A percentile compares a stretch with the other conserved stretches of the same genome.
phyloP scores from a whole-genome alignment of 2,113 vertebrate genomes.

The human (Homo sapiens) region DNA sequence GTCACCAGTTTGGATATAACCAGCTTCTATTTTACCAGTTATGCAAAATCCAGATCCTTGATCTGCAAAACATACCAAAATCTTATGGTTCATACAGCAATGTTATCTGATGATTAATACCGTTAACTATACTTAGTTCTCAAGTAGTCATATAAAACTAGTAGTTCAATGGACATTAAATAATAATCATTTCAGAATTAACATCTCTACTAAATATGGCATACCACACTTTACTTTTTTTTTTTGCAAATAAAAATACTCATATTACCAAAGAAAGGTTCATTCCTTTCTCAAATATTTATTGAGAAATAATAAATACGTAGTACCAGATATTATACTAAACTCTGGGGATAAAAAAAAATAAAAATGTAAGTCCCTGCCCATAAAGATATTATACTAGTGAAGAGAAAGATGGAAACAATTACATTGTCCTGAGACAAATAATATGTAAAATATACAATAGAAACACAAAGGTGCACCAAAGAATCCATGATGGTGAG shows the following conservation, averaged over 20 bases:
- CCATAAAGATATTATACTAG: neutral
- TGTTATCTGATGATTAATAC: neutral
- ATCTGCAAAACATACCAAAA: conserved; percentile 86
- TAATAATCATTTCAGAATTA: neutral
- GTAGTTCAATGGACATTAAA: neutral
- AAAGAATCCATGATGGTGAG: neutral
- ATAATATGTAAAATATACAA: neutral
- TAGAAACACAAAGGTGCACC: neutral
- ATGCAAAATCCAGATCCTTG: conserved; percentile 99
- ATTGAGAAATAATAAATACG: neutral
- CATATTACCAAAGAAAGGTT: neutral
- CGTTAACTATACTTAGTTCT: neutral
- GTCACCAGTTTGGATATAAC: conserved; percentile 95
- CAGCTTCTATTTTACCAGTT: conserved; percentile 98
- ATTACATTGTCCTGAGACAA: neutral
- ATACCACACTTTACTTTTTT: neutral
- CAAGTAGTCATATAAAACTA: neutral
- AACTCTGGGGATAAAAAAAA: neutral
- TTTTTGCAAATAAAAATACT: conserved; percentile 45
- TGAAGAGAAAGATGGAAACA: conserved; percentile 40
- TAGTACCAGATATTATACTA: neutral
- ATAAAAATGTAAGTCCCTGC: neutral
- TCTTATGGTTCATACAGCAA: neutral
- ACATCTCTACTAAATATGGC: neutral
- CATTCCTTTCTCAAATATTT: conserved; percentile 16